Conservation (phyloP, 2,888 invertebrate genomes). For the Lasioglossum marginatum region DNA sequence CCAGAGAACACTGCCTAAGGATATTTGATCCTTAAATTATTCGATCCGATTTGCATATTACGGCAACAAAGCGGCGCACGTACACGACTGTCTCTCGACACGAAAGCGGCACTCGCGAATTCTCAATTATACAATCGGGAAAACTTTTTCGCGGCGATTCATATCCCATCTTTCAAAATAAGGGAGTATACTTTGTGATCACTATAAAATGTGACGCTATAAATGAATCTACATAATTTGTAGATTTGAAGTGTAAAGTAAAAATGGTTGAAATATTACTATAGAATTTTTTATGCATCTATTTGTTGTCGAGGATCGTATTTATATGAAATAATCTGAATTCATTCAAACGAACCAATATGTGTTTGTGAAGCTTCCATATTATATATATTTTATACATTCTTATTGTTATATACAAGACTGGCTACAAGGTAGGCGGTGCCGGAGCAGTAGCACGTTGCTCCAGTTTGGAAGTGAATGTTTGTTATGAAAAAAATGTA, state of each 20-base stretch:
- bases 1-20: constrained; percentile 57
- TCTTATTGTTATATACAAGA: not conserved
- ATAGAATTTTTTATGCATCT: not conserved
- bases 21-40: constrained; percentile 55
- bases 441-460: constrained; percentile 34
- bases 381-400: too few species aligned
- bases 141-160: not conserved
- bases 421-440: constrained; percentile 28
- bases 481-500: constrained; percentile 67
- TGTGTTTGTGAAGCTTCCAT: not conserved
- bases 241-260: not conserved
- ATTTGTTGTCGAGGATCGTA: too few species aligned
- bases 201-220: too few species aligned
- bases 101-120: not conserved
- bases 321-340: not conserved
- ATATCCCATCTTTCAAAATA: not conserved
- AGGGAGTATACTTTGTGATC: not conserved
- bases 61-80: not conserved
- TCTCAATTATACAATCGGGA: not conserved
- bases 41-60: constrained; percentile 27
- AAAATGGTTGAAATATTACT: not conserved
- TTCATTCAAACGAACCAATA: not conserved
- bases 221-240: not conserved
- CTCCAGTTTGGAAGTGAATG: constrained; percentile 67
- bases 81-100: not conserved